phyloP scores from a whole-genome alignment of 2,888 invertebrate species.

The Gastracanthus pulcherrimus region DNA sequence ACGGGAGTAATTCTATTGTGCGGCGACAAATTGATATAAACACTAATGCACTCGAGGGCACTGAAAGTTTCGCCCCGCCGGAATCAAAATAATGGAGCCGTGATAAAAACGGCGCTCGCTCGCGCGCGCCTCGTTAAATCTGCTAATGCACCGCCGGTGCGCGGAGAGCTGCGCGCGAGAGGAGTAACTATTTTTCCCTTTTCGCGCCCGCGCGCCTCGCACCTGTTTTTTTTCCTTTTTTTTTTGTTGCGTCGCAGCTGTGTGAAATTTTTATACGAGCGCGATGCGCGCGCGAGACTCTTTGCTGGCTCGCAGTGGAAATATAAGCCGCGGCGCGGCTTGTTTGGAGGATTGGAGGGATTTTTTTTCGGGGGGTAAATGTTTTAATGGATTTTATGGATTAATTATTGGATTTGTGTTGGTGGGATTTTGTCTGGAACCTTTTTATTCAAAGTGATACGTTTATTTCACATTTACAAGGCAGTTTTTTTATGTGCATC shows the following conservation, averaged over 20 bases:
- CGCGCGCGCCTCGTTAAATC: slow-evolving; percentile 65
- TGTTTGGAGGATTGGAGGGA: too few relatives aligned
- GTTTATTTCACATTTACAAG: too few relatives aligned
- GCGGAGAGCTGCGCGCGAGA: not conserved
- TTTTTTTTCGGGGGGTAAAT: too few relatives aligned
- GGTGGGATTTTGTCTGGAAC: too few relatives aligned
- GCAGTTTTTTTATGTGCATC: too few relatives aligned
- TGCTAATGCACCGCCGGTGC: slow-evolving; percentile 64
- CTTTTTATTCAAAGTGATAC: too few relatives aligned
- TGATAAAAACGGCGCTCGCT: slow-evolving; percentile 61
- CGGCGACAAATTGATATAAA: slow-evolving; percentile 67
- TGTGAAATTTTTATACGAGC: too few relatives aligned
- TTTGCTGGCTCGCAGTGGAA: too few relatives aligned
- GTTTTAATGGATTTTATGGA: too few relatives aligned
- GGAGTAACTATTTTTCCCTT: slow-evolving; percentile 41
- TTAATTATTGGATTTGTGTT: too few relatives aligned
- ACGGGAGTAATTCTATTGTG: slow-evolving; percentile 62
- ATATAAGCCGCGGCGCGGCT: too few relatives aligned
- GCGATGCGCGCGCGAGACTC: too few relatives aligned
- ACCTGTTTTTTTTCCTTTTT: not conserved
- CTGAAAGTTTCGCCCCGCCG: slow-evolving; percentile 62
- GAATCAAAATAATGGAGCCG: slow-evolving; percentile 66
- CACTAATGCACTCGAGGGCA: slow-evolving; percentile 64
- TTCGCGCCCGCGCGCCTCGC: slow-evolving; percentile 7
- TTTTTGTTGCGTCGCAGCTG: not conserved